Evolutionary conservation across 2,113 vertebrate genomes (phyloP), one percentile per base, ranked within the genome.

Genomic region (Morone chrysops): DNA sequence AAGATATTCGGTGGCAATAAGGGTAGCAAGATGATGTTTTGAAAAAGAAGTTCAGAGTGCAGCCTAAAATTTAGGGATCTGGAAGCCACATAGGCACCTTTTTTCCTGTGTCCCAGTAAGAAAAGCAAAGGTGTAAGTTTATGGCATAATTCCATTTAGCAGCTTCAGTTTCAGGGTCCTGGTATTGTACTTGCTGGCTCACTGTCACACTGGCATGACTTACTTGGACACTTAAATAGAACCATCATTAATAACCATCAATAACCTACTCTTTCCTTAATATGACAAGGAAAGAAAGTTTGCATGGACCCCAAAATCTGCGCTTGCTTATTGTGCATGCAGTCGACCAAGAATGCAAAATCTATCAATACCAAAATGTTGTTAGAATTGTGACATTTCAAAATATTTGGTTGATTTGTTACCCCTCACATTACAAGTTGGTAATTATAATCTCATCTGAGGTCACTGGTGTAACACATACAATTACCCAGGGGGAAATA

Each of bases 381-480:
- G 17, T 5, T 45, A 8, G 16, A 53, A 63, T 8, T 51, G 25
- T 5, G 38, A 53, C 18, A 78, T 60, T 25, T n/a, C 1, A 5
- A 41, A 5, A 25, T 25, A 17, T 0, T 6, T 3, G 14, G 38
- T 47, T 50, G 25, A 38, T 54, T 61, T 67, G 4, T 57, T 76
- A 40, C 10, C 11, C 59, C 9, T 70, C 41, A n/a, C n/a, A 17
- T 18, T 11, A 3, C 25, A 31, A 59, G 31, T 22, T 17, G 22
- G n/a, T 31, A 67, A n/a, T 51, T 17, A 20, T 53, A 36, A 67
- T 63, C 25, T 63, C 53, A 54, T 50, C 65, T 40, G 40, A 53
- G 60, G 75, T 82, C 83, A 57, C 20, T 43, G 65, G 36, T 66
- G 36, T 61, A 73, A 69, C 47, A 70, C 38, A 53, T 66, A 61